Evolutionary conservation across 2,797 vertebrate species (phyloP), one percentile per base, ranked within the genome.

Genomic region (Malurus leucopterus): DNA sequence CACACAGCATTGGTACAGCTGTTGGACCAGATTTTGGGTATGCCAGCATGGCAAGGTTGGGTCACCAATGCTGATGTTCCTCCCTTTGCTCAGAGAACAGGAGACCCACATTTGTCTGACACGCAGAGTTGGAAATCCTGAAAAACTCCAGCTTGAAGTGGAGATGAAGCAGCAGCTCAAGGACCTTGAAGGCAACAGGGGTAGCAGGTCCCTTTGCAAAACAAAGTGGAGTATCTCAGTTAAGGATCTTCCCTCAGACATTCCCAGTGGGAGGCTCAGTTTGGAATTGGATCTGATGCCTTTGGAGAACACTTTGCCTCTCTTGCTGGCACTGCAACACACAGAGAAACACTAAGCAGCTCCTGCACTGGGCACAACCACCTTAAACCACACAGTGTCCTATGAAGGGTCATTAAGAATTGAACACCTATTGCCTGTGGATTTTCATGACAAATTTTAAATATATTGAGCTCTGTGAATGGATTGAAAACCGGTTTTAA

Each of bases 1-100:
- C 38, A 11, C 4, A 4, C 8, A 23, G 9, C 55, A 2, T 1
- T 6, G 3, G 9, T 22, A 8, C 3, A n/a, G 44, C 47, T 27
- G 0, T 4, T 38, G 34, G 34, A 32, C 6, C 14, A 22, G n/a
- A 30, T 57, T 51, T 41, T n/a, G 71, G 7, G 5, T 15, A 3
- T 55, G 14, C 10, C 41, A 53, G 32, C 11, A 6, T 30, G 27
- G 29, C 13, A 53, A 51, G 36, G 17, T 11, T 67, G 43, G 17
- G 40, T 71, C 23, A n/a, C 34, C 62, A n/a, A 1, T 22, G 68
- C 13, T 86, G 69, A 20, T 10, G 23, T 44, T 69, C 15, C 40
- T 41, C 20, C 20, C 13, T 9, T 70, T 4, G 2, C n/a, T 50
- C 32, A 29, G 50, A 65, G 64, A 81, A 18, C 12, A 70, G 41